Evolutionary conservation across 2,888 invertebrate species (phyloP).

Genomic region (Amphimallon solstitiale): DNA sequence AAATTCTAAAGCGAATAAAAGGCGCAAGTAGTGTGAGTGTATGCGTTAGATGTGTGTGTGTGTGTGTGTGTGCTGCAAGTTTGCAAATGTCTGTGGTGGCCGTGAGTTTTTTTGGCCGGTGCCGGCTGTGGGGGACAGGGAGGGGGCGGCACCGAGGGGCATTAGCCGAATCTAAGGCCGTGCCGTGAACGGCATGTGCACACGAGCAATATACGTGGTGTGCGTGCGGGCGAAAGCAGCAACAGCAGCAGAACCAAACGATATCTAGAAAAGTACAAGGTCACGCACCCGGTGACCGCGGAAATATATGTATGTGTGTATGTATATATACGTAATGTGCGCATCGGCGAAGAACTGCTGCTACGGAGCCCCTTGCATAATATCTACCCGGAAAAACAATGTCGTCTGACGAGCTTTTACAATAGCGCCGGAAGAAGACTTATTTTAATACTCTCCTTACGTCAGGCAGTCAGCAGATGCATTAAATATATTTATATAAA

Average conservation of each 20-base stretch:
- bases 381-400: conserved; percentile 19
- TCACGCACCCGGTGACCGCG: conserved; percentile 38
- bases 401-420: conserved; percentile 11
- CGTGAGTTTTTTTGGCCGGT: conserved; percentile 37
- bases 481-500: too few species aligned
- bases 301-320: conserved; percentile 22
- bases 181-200: conserved; percentile 65
- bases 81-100: conserved; percentile 54
- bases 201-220: conserved; percentile 58
- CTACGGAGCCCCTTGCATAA: conserved; percentile 24
- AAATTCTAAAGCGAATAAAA: conserved; percentile 47
- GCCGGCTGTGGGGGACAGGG: conserved; percentile 52
- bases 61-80: conserved; percentile 50
- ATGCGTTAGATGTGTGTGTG: conserved; percentile 29
- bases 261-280: conserved; percentile 37
- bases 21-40: conserved; percentile 37
- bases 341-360: conserved; percentile 15
- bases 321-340: not conserved
- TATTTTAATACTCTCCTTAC: not conserved
- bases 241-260: conserved; percentile 21
- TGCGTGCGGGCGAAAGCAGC: conserved; percentile 44
- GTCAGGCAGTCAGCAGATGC: conserved; percentile 7
- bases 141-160: conserved; percentile 70
- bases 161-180: conserved; percentile 73
- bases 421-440: conserved; percentile 19